These are phyloP conservation scores for Cebus imitator DNA, from an alignment of 2,113 vertebrate species.

Conservation along the genomic window DNA sequence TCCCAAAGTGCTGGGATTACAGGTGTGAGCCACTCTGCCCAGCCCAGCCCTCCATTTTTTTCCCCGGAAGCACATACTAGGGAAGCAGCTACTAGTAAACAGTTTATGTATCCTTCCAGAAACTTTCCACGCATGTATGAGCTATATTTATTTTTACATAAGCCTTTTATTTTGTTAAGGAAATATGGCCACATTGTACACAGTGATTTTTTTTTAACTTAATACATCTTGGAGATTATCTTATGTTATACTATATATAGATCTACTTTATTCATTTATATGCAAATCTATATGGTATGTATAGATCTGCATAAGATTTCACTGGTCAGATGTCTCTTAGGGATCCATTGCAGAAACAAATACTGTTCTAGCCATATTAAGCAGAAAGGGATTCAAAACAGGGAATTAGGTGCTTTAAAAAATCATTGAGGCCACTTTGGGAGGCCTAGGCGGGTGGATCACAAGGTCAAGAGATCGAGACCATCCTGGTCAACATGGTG, in stretches of 20 bases:
- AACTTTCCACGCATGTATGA: not conserved
- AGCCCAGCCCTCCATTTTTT: not conserved
- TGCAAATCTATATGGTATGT: not conserved
- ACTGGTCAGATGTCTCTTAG: not conserved
- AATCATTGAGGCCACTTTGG: not conserved
- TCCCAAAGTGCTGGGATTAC: no score
- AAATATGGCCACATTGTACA: not conserved
- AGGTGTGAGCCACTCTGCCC: no score
- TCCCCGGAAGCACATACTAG: not conserved
- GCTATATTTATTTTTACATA: conserved; percentile 23
- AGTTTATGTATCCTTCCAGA: not conserved
- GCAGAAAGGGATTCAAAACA: not conserved
- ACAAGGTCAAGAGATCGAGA: no score
- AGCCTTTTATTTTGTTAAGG: not conserved
- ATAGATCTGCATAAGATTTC: not conserved
- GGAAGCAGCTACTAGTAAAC: not conserved
- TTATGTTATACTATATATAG: not conserved
- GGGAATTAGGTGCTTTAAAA: not conserved
- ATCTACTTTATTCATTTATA: not conserved
- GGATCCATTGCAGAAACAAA: not conserved
- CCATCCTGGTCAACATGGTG: no score
- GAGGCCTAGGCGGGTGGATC: no score
- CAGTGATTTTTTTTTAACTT: not conserved
- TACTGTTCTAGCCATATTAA: not conserved
- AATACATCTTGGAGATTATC: not conserved